Percentiles rank a stretch among this genome's conserved stretches.
Conservation (phyloP, 2,113 vertebrate species). For the Eudyptes chrysolophus region DNA sequence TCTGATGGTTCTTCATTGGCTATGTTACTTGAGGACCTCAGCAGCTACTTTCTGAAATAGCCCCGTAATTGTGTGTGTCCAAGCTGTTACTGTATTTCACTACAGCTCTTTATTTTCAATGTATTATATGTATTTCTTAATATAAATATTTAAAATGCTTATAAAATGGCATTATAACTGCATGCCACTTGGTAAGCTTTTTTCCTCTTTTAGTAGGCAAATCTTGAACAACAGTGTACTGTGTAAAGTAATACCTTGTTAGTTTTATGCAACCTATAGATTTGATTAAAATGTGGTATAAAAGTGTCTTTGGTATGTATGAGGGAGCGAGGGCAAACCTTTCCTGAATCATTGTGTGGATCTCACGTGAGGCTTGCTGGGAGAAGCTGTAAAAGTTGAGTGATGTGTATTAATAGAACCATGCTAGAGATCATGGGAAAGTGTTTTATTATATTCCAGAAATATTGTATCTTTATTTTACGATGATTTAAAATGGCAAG, state of each 20-base stretch:
- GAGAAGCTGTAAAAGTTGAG: background rate
- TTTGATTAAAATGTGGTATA: background rate
- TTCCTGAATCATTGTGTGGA: background rate
- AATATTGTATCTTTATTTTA: background rate
- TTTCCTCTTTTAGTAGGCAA: background rate
- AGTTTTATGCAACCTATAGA: background rate
- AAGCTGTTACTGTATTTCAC: background rate
- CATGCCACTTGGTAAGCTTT: background rate
- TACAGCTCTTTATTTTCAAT: background rate
- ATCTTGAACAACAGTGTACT: background rate
- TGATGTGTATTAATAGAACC: background rate
- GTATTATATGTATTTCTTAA: background rate
- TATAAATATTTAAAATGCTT: background rate
- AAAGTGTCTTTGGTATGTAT: background rate
- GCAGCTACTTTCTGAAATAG: background rate
- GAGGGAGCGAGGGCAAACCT: background rate
- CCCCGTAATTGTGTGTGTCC: background rate
- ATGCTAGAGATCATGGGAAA: background rate
- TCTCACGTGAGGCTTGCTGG: background rate
- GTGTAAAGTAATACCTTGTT: background rate
- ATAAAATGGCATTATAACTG: background rate
- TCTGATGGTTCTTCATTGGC: background rate
- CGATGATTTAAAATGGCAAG: background rate
- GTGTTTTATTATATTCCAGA: conserved; percentile 17
- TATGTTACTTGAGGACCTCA: background rate